Evolutionary conservation across 2,797 vertebrate genomes (phyloP).

Genomic region (Pygocentrus nattereri): DNA sequence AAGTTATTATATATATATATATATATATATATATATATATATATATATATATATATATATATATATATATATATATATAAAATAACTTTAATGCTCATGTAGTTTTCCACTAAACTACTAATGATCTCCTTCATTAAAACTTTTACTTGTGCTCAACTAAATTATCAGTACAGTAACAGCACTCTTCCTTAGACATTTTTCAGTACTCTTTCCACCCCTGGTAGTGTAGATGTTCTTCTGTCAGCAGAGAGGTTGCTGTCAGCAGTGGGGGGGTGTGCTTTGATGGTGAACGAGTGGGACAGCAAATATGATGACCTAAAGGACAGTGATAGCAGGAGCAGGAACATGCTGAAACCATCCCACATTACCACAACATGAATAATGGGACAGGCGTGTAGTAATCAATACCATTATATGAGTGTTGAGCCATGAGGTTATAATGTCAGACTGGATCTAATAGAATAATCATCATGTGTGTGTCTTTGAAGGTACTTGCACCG

Average conservation of each 20-base stretch:
- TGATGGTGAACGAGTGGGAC: constrained; percentile 38
- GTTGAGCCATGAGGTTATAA: constrained; percentile 18
- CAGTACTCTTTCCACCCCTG: neutral
- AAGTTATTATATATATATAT: too few relatives aligned
- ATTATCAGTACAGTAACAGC: too few relatives aligned
- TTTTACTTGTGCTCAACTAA: too few relatives aligned
- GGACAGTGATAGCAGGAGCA: constrained; percentile 33
- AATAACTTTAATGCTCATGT: too few relatives aligned
- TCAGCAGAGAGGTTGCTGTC: constrained; percentile 37
- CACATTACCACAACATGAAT: constrained; percentile 8
- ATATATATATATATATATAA: too few relatives aligned
- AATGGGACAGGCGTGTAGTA: neutral
- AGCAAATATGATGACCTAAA: constrained; percentile 41
- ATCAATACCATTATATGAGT: constrained; percentile 25
- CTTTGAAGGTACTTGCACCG: neutral
- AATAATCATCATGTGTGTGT: constrained; percentile 1
- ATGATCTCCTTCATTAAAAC: too few relatives aligned
- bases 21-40: too few relatives aligned
- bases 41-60: too few relatives aligned
- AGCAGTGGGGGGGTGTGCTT: constrained; percentile 33
- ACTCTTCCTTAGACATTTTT: too few relatives aligned
- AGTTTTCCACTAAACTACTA: too few relatives aligned
- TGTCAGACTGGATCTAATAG: neutral
- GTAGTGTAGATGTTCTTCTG: constrained; percentile 24
- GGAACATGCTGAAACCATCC: constrained; percentile 18